phyloP scores from a whole-genome alignment of 2,797 vertebrate genomes.

The Telmatherina bonti region DNA sequence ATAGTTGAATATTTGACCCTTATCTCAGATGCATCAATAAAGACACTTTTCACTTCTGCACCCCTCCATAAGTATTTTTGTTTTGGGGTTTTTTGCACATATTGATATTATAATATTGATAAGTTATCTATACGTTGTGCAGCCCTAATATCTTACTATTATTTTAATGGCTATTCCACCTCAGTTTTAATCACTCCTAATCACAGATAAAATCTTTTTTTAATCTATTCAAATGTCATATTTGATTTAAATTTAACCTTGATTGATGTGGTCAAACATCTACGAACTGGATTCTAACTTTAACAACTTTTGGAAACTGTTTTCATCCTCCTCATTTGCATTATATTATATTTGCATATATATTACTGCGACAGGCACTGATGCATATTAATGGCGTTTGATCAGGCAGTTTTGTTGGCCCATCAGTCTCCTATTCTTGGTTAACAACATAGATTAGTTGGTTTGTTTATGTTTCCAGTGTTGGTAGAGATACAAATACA shows the following conservation, averaged over 20 bases:
- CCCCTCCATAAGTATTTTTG: too few species aligned
- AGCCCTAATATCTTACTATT: not conserved
- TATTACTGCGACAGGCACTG: constrained; percentile 19
- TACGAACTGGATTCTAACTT: not conserved
- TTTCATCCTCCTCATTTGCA: not conserved
- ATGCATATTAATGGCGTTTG: constrained; percentile 26
- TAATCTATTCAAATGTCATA: not conserved
- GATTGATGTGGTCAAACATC: constrained; percentile 5
- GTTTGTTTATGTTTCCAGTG: constrained; percentile 18
- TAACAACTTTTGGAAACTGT: not conserved
- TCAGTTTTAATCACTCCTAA: not conserved
- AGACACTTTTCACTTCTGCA: too few species aligned
- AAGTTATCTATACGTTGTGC: too few species aligned
- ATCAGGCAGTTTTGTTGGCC: not conserved
- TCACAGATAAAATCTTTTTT: not conserved
- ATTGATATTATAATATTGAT: too few species aligned
- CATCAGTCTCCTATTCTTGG: not conserved
- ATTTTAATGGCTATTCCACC: not conserved
- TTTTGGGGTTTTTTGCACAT: too few species aligned
- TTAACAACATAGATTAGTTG: not conserved
- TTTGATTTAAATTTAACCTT: constrained; percentile 5
- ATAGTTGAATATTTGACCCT: too few species aligned
- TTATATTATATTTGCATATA: constrained; percentile 30
- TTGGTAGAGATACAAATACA: constrained; percentile 7
- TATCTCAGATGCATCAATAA: too few species aligned